These are phyloP conservation scores for Catharus bicknelli DNA, from an alignment of 2,113 vertebrate genomes.

Conservation along the genomic window DNA sequence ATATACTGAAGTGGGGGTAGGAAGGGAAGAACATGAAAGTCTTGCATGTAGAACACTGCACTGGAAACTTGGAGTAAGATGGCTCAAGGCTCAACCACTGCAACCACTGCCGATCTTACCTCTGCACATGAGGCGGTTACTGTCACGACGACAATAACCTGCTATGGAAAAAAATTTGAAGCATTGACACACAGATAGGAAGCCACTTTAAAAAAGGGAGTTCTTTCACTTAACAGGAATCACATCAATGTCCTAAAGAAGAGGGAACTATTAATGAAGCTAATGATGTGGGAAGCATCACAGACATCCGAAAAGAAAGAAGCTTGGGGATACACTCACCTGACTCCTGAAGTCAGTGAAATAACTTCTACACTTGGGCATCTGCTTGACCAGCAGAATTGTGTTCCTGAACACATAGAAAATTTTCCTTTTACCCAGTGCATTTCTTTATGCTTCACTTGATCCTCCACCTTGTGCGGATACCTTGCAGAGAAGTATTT, in stretches of 20 bases:
- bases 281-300: not conserved
- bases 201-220: not conserved
- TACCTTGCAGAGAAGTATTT: not conserved
- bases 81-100: not conserved
- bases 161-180: not conserved
- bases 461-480: not conserved
- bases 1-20: not conserved
- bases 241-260: not conserved
- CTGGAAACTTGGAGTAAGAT: not conserved
- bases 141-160: not conserved
- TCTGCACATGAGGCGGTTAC: not conserved
- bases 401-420: not conserved
- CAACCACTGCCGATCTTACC: not conserved
- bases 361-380: not conserved
- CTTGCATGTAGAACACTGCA: not conserved
- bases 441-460: not conserved
- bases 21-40: not conserved
- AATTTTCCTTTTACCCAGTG: not conserved
- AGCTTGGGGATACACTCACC: fast-evolving
- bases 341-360: not conserved
- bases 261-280: not conserved
- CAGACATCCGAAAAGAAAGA: not conserved
- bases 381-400: not conserved
- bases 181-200: not conserved
- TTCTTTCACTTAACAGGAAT: not conserved